Base-by-base conservation (phyloP, 2,113 vertebrate species). In the Aythya baeri region DNA sequence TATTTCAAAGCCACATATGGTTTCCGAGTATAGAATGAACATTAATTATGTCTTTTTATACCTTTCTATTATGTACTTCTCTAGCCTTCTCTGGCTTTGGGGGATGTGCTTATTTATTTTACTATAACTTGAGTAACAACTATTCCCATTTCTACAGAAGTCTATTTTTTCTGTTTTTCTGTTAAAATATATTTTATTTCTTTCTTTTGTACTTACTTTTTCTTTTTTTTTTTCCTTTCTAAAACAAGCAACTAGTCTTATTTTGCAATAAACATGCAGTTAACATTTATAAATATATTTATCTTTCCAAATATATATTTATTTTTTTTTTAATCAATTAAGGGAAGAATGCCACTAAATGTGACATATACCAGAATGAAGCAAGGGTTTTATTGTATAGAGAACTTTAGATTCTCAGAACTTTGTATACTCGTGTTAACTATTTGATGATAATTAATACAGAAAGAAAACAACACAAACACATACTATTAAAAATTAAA, bases 1-100 rank as follows among this genome's bases (percentile, higher is more conserved):
- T 96, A 96, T 91, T 96, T 96, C 91, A 91, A 94, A 93, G n/a
- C 22, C 59, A 93, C 82, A 91, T 88, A 95, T 91, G 87, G 94
- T 62, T 96, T 75, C 61, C 75, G 86, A 94, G 71, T 52, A 96
- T 41, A 95, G 81, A 93, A 91, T 94, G 95, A 96, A 92, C 75
- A 93, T 95, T 93, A 95, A 95, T 96, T 89, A 94, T 83, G 36
- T 68, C 34, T 91, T 92, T 85, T 79, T 82, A 17, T 80, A 63
- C 11, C 29, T 87, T 94, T 94, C 95, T 89, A 93, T 89, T 91
- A 75, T 74, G 63, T 83, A 71, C 36, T 80, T 66, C 46, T 71
- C 41, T 55, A 76, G 43, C 38, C 82, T 88, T 67, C 59, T 92
- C 65, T 88, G 16, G 52, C 7, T 29, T 75, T 83, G 32, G 50